Evolutionary conservation across 2,888 invertebrate species (phyloP), one percentile per base, ranked within the genome.

Genomic region (Coecobrya sp.): DNA sequence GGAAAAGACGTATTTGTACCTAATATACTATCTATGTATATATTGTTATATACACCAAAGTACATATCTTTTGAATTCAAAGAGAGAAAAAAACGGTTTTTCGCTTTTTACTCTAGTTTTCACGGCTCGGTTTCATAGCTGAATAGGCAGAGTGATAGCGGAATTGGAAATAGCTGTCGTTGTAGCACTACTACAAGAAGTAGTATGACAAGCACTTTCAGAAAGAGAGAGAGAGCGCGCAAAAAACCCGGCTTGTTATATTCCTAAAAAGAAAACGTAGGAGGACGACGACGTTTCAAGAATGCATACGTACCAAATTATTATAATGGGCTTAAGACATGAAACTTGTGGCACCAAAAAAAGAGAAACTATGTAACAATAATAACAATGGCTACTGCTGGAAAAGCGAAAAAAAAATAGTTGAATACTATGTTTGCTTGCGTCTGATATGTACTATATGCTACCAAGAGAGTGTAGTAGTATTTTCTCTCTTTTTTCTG

Each of bases 261-360:
- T 55, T 25, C 25, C n/a, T 11, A 11, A 27, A 65, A 65, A 27
- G 25, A 65, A 3, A 11, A 1, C 25, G 27, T 25, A 3, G 0
- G 65, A 65, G n/a, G 55, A 55, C 13, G 16, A 65, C 79, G 62
- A 59, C 76, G 70, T 30, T 65, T 27, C 65, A 79, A 79, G 85
- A 89, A 73, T 81, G 79, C 79, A 86, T 85, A 86, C 91, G 42
- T 65, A 86, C 86, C 86, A 91, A 91, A 91, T 91, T 91, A 91
- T 86, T 86, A 86, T 91, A 91, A 86, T 91, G 91, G 86, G 81
- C 70, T 85, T 85, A 91, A 81, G 55, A 91, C 86, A 91, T 91
- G 91, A 91, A 91, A 86, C 91, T 90, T 86, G 85, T 52, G 82
- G 82, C 89, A 73, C 42, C 73, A 42, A 73, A 42, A 73, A n/a